Base-by-base conservation (phyloP, 92 coral and sea anemone genomes). In the Actinernus sp. region DNA sequence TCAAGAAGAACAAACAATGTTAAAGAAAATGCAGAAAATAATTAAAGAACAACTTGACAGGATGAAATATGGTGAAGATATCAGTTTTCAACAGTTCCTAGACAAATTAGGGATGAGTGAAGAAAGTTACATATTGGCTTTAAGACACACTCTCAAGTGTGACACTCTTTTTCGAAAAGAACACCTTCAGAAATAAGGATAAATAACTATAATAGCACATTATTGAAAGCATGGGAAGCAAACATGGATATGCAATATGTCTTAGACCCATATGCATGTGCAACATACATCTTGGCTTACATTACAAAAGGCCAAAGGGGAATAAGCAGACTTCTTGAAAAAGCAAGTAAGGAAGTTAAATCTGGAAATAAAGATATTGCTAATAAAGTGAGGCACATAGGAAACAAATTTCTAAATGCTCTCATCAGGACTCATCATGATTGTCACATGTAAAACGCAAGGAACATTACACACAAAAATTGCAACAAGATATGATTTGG, bases 281-380 rank as follows among this genome's bases (percentile, higher is more conserved):
- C 89, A 12, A 54, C 68, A n/a, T 83, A 83, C 57, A 83, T 76
- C 6, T 55, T 83, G 37, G 17, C 61, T 2, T 74, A 86, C 49
- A 86, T 86, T 10, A 78, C 81, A 44, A 85, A 85, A 78, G 86
- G 91, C 12, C 91, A 85, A 51, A 68, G 81, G 61, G 91, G 75
- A 40, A 70, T 87, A 73, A 87, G 93, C 61, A 87, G 71, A 59
- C 82, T 87, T 41, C 76, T 76, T 4, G 68, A 61, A 40, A 75
- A 87, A 55, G 85, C 85, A 36, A 12, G 59, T 11, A 86, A 88
- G 12, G 86, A 76, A 88, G 84, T 46, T 1, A 88, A 71, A 13
- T 58, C 79, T 39, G 89, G 94, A 1, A 82, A 88, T 60, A 65
- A 57, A 51, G 83, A 76, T 59, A 63, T 82, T 16, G 12, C 56